Evolutionary conservation across 1,140 invertebrate genomes (phyloP), one percentile per base, ranked within the genome.

Genomic region (Scaptomyza montana): DNA sequence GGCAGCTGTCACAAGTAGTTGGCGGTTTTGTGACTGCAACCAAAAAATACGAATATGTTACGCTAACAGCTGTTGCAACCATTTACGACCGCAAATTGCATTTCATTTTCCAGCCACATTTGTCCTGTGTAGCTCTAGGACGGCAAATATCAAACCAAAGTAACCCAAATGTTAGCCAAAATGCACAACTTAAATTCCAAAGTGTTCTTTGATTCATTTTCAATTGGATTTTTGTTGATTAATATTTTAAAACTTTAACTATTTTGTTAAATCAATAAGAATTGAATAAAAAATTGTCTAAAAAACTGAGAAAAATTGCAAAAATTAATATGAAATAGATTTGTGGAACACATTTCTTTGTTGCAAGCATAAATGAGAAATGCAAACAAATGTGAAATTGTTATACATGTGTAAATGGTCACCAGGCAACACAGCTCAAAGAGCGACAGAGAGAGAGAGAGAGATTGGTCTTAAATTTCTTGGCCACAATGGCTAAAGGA

Each of bases 401-500:
- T 25, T 61, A 12, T 39, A 45, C 53, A 54, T 59, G 63, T 69
- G 56, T 64, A 56, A 47, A 57, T 67, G 61, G 41, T 51, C 13
- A 56, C 13, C 51, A 13, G 8, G 12, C 9, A 5, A 30, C 3
- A 41, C n/a, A n/a, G n/a, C n/a, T n/a, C n/a, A 39, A 1, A 62
- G 33, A 39, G 33, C 16, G 16, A 16, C 1, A 5, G 30, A 8
- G 5, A 43, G 7, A 33, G 49, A 54, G 13, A 45, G 21, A 47
- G 59, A 51, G 49, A 63, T 30, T 50, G 80, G 78, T 80, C 75
- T 71, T 65, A 84, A 77, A 67, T 81, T 74, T 74, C 70, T 74
- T 68, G 62, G 39, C 69, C 68, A 71, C 46, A 65, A 59, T 70
- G 74, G 81, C 74, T 74, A 49, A 63, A 78, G 81, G 69, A 86